These are phyloP conservation scores for Pissodes strobi DNA, from an alignment of 1,140 invertebrate genomes.

Conservation along the genomic window DNA sequence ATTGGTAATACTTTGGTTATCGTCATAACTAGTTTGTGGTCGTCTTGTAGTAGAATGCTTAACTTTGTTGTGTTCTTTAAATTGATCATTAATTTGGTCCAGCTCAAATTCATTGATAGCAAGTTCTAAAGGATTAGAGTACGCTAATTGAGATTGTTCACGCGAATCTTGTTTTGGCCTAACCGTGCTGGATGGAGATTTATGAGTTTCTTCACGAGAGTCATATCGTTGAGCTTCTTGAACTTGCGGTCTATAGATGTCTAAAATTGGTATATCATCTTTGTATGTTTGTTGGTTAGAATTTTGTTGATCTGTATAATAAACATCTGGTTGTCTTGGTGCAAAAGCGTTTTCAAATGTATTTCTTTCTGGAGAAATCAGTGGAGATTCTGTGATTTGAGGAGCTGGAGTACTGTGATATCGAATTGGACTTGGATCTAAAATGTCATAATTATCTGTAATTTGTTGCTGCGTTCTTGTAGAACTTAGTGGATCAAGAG, in stretches of 20 bases:
- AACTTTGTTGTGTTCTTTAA: slow-evolving; percentile 33
- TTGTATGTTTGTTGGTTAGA: neutral
- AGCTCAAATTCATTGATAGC: slow-evolving; percentile 49
- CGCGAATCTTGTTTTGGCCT: neutral
- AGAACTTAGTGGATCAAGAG: neutral
- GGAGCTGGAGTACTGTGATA: slow-evolving; percentile 2
- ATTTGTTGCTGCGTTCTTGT: neutral
- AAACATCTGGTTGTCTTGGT: neutral
- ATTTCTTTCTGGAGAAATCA: neutral
- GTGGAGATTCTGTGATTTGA: neutral
- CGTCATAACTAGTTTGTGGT: neutral
- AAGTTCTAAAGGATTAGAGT: slow-evolving; percentile 38
- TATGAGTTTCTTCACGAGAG: neutral
- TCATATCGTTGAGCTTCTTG: neutral
- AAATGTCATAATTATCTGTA: neutral
- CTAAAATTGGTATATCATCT: neutral
- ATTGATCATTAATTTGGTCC: slow-evolving; percentile 46
- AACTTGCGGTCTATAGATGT: neutral
- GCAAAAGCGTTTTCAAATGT: neutral
- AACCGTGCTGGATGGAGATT: neutral
- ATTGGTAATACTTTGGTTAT: slow-evolving; percentile 3
- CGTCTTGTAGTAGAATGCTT: slow-evolving; percentile 26
- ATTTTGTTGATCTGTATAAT: neutral
- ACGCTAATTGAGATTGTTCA: slow-evolving; percentile 5
- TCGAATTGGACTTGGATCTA: neutral